phyloP scores from a whole-genome alignment of 1,140 invertebrate species.

The Habropoda laboriosa region DNA sequence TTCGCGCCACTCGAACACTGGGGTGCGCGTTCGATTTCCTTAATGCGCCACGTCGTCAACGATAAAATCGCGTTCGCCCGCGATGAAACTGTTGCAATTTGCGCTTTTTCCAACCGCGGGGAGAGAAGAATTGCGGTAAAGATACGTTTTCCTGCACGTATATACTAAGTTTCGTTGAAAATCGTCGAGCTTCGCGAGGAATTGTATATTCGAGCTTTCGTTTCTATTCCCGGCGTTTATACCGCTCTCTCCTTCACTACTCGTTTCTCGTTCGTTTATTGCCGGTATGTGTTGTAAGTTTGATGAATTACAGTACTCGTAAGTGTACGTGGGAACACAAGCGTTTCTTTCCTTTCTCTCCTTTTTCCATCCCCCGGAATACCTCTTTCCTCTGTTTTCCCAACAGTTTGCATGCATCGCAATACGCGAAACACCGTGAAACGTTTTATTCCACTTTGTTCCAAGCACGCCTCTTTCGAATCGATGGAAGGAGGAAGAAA shows the following conservation, averaged over 20 bases:
- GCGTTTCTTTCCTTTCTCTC: neutral
- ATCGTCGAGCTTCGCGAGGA: too few species aligned
- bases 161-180: too few species aligned
- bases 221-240: too few species aligned
- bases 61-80: neutral
- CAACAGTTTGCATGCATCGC: neutral
- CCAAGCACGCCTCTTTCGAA: neutral
- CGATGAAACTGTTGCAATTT: neutral
- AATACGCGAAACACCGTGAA: neutral
- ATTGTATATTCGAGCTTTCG: too few species aligned
- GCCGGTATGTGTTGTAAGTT: too few species aligned
- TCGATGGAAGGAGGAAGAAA: slow-evolving; percentile 8
- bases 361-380: neutral
- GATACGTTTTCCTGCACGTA: too few species aligned
- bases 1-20: neutral
- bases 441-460: neutral
- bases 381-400: too few species aligned
- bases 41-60: neutral
- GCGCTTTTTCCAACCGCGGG: too few species aligned
- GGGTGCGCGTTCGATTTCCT: neutral
- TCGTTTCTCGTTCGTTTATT: neutral
- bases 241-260: too few species aligned
- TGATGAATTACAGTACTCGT: neutral
- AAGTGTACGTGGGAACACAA: neutral
- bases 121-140: too few species aligned